Evolutionary conservation across 2,888 invertebrate genomes (phyloP).

Genomic region (Lamproptera curius): DNA sequence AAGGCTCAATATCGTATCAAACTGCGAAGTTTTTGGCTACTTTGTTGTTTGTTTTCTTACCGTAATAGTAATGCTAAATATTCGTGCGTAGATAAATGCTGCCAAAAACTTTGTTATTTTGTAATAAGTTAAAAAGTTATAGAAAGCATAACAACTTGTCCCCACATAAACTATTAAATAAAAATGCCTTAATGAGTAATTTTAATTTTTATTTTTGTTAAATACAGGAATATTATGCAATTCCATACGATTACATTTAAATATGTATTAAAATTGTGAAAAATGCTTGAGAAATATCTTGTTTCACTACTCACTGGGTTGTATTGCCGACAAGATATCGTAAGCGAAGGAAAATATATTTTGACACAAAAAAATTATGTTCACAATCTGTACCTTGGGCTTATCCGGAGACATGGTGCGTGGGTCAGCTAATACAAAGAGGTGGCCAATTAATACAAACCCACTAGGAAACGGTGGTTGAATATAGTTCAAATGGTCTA

Average conservation of each 20-base stretch:
- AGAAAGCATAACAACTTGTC: too few species aligned
- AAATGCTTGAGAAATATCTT: too few species aligned
- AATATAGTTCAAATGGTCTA: conserved; percentile 48
- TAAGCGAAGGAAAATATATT: conserved; percentile 53
- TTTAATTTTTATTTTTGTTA: background rate
- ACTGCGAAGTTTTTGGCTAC: too few species aligned
- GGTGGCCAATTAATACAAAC: conserved; percentile 54
- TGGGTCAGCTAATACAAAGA: conserved; percentile 50
- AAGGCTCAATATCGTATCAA: too few species aligned
- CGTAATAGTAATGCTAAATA: too few species aligned
- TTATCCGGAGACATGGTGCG: conserved; percentile 38
- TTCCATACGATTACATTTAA: too few species aligned
- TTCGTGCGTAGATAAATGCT: too few species aligned
- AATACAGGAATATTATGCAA: too few species aligned
- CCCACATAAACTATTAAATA: background rate
- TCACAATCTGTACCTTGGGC: conserved; percentile 43
- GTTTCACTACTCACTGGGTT: conserved; percentile 39
- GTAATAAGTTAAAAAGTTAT: too few species aligned
- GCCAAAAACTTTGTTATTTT: too few species aligned
- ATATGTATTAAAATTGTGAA: too few species aligned
- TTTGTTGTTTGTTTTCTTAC: too few species aligned
- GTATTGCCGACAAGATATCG: conserved; percentile 33
- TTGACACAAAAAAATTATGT: conserved; percentile 48
- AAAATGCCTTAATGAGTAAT: background rate
- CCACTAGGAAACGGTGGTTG: conserved; percentile 56